phyloP scores from a whole-genome alignment of 2,113 vertebrate genomes.

The Suncus etruscus region DNA sequence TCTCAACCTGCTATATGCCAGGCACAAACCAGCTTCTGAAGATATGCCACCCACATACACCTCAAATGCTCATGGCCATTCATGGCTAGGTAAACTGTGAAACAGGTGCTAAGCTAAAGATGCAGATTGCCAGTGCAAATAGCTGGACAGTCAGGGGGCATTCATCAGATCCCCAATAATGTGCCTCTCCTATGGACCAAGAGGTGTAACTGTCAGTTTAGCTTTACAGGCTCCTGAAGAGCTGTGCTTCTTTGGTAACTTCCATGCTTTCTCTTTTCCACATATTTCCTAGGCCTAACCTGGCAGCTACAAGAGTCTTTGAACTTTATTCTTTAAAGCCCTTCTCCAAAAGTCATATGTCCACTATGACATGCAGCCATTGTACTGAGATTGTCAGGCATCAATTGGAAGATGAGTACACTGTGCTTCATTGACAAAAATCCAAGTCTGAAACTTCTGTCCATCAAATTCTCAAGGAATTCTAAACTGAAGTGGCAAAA shows the following conservation, averaged over 20 bases:
- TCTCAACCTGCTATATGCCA: accelerated
- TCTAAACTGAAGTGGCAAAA: not conserved
- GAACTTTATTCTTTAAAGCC: not conserved
- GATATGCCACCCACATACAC: not conserved
- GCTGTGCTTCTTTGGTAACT: not conserved
- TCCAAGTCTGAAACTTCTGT: not conserved
- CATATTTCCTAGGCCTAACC: not conserved
- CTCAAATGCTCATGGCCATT: accelerated
- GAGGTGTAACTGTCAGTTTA: not conserved
- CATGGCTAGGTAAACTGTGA: not conserved
- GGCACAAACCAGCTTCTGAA: not conserved
- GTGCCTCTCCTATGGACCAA: not conserved
- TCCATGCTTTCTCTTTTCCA: not conserved
- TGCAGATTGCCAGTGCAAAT: no score
- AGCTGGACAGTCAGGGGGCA: no score
- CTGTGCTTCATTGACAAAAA: not conserved
- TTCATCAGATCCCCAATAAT: not conserved
- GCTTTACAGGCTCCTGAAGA: not conserved
- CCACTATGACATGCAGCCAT: not conserved
- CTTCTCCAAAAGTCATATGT: not conserved
- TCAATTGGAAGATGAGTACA: not conserved
- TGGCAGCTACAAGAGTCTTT: not conserved
- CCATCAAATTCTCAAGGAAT: not conserved
- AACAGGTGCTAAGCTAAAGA: not conserved
- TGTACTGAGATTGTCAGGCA: not conserved